Evolutionary conservation across 35 echinoderm and acorn worm species (phyloP), one percentile per base, ranked within the genome.

Genomic region (Eucidaris tribuloides): DNA sequence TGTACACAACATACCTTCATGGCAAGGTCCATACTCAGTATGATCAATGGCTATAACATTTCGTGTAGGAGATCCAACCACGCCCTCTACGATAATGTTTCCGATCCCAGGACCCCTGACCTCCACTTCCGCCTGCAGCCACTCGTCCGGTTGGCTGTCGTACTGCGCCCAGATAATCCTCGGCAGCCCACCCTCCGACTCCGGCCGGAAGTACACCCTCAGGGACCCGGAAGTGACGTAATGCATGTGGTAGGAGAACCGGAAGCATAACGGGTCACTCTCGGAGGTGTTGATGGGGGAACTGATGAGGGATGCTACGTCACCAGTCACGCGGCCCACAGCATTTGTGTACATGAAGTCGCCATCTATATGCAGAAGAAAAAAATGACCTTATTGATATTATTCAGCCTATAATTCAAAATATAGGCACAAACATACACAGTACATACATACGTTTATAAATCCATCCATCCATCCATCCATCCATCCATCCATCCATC

Each of bases 241-340:
- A 24, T 38, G 15, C 68, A 74, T 74, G 68, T 44, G 44, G 68
- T 74, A 74, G 35, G 35, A 74, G 38, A 74, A 74, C 37, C 40
- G 68, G n/a, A 74, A 43, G 68, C 68, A 74, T 25, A 42, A 17
- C n/a, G 68, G 34, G 7, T 22, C 18, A 9, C 7, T 31, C n/a
- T 40, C 68, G 11, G 68, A 41, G 35, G 25, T 19, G 68, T 74
- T 25, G 41, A 74, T 22, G 3, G 68, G 3, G 2, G 36, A n/a
- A 41, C 68, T 74, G 2, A 74, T 41, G 38, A 74, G 14, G 13
- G 36, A 3, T n/a, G 68, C 41, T 1, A 24, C 2, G 23, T 74
- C n/a, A 1, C 68, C 68, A 20, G 35, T 33, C 40, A 7, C 38
- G 1, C 25, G 19, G 40, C 2, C 38, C 36, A 17, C 1, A 44